Evolutionary conservation across 2,888 invertebrate genomes (phyloP), one percentile per base, ranked within the genome.

Genomic region (Stenodera caucasica): DNA sequence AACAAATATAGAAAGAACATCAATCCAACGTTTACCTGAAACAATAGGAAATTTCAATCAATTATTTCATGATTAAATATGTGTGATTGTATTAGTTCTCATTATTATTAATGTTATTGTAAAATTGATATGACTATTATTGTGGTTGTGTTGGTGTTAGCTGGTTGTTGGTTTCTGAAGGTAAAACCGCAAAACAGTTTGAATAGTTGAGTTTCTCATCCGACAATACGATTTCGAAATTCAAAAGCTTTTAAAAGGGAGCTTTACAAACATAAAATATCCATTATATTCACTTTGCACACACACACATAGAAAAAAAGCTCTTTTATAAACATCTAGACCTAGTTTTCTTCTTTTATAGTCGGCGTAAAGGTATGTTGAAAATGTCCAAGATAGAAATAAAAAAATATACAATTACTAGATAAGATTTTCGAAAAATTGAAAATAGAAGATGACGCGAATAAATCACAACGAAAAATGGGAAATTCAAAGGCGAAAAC

Each of bases 201-300:
- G 45, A 45, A 45, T 45, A 45, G 45, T 45, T 45, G 53, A 57
- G 49, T 32, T 7, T 52, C 55, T n/a, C n/a, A 57, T 61, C 57
- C 53, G 53, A 61, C 61, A 61, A 61, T 61, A 49, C 26, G 56
- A 15, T 30, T 53, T 53, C 35, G 33, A 50, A 52, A 60, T 60
- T 56, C 51, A 57, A 61, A 61, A 57, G 57, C 37, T 57, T 61
- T 37, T 29, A 33, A 57, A 18, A 55, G 55, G 26, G 51, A 59
- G 57, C 52, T 54, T 58, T 59, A 53, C 55, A 63, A 63, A 58
- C 63, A 63, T 57, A 63, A 60, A 63, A 63, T 63, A 60, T 63
- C 63, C 63, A 63, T 63, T 63, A 63, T 63, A n/a, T n/a, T 63
- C 60, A 63, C 32, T n/a, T 35, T n/a, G 7, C 12, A 32, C 18